Evolutionary conservation across 2,113 vertebrate genomes (phyloP), one percentile per base, ranked within the genome.

Genomic region (Delphinus delphis): DNA sequence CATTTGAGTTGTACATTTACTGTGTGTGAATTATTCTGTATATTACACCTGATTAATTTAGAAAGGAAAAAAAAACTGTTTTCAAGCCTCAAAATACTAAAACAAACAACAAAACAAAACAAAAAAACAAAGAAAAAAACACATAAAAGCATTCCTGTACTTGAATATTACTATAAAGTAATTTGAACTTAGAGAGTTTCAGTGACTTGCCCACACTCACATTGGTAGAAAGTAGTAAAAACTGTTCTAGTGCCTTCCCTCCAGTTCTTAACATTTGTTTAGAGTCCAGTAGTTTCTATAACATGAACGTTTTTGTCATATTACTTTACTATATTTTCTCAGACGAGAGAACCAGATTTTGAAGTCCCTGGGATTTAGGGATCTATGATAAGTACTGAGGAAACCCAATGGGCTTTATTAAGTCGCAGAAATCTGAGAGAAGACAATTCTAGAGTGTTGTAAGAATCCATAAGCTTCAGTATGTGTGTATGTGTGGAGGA

Each of bases 71-170:
- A 79, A 11, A 80, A 23, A 0, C 1, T 93, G 8, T 70, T 84
- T 77, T 93, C 41, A 93, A 77, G 31, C 1, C 67, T 44, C 25
- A 36, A 97, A 94, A 73, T 10, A 41, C 33, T 41, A 38, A 55
- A 28, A 28, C 58, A 58, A 8, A 58, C 58, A 60, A 50, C 50
- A 77, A 26, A 62, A 15, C 20, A 58, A 53, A 53, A 53, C 15
- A 5, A 38, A 28, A 33, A 62, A 36, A 28, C 10, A 62, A 36
- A 28, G 5, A n/a, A 60, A 85, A 77, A 26, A 62, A 15, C 25
- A 58, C 6, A 80, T 8, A 47, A 20, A 88, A 70, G 1, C 2
- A 85, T 55, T 26, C 6, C 3, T 74, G 4, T n/a, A n/a, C 7
- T 44, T 70, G 8, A 47, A 47, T n/a, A 18, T 73, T 68, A 74